These are phyloP conservation scores for Agriotes lineatus DNA, from an alignment of 2,888 invertebrate genomes.

Conservation along the genomic window DNA sequence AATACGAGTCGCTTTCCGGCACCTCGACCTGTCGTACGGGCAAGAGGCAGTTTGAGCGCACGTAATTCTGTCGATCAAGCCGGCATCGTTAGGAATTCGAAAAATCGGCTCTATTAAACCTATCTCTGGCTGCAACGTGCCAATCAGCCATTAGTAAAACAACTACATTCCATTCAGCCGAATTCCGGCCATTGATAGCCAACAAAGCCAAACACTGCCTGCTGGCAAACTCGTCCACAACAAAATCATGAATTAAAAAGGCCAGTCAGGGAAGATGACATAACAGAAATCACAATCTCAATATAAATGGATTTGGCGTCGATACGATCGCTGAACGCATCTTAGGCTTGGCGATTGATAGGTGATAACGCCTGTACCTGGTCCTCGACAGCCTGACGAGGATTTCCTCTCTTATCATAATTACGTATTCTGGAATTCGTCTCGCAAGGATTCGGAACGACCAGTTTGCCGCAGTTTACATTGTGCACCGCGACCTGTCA, in stretches of 20 bases:
- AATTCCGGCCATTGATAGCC: background rate
- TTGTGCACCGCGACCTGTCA: slow-evolving; percentile 1
- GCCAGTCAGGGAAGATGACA: slow-evolving; percentile 59
- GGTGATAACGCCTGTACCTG: slow-evolving; percentile 62
- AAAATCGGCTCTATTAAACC: background rate
- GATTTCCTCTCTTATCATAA: slow-evolving; percentile 62
- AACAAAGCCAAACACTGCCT: slow-evolving; percentile 1
- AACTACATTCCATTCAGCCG: slow-evolving; percentile 10
- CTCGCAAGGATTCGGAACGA: no score
- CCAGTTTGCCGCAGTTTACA: background rate
- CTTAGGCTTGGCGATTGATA: slow-evolving; percentile 58
- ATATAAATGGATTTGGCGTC: slow-evolving; percentile 64
- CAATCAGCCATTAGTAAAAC: slow-evolving; percentile 8
- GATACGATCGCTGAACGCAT: slow-evolving; percentile 62
- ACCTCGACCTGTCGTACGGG: no score
- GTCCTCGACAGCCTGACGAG: slow-evolving; percentile 60
- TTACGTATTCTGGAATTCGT: slow-evolving; percentile 61
- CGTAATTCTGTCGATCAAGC: no score
- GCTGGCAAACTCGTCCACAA: slow-evolving; percentile 12
- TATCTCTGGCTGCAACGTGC: background rate
- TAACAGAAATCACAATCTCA: slow-evolving; percentile 64
- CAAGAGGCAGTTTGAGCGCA: no score
- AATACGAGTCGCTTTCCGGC: no score
- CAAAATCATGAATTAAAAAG: slow-evolving; percentile 42
- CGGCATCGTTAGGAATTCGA: no score